Base-by-base conservation (phyloP, 2,888 invertebrate species). In the Hesperia comma region DNA sequence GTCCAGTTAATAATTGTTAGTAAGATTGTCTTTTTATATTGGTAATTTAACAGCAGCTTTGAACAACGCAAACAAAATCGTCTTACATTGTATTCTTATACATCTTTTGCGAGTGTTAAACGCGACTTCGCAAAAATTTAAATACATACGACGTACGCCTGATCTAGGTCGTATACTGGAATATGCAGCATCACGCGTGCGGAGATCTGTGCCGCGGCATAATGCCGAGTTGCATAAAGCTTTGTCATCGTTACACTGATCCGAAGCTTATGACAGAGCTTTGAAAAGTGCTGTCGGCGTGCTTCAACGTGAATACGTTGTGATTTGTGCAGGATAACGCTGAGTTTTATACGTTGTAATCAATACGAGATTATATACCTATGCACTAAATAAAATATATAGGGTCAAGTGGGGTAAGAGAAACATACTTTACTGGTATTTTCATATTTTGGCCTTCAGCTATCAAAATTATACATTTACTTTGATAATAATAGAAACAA, bases 191-290 rank as follows among this genome's bases (percentile, higher is more conserved):
- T 66, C 43, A 60, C 54, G 66, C 54, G 46, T 46, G 46, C 41
- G 43, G 54, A 66, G 43, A 66, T 66, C 37, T 60, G 43, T 66
- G 66, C 53, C 66, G 54, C 53, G 43, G 66, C 19, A 60, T 66
- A 66, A 66, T 60, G 54, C 43, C 37, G 33, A 56, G 56, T 63
- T 63, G 56, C 63, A 63, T 57, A 63, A 63, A 63, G 56, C 49
- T 56, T 21, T 37, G 63, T 63, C 63, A 63, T 63, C 56, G 56
- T 49, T 26, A 40, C 15, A 40, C 54, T 66, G 60, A 60, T 66
- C 66, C 60, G 43, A 51, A 21, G 37, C 56, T 15, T 10, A 49
- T 21, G 5, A 41, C 12, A 19, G 57, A 21, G 51, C 66, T 54
- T 54, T 43, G 12, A 32, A 61, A 53, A 41, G 53, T 51, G 26